Evolutionary conservation across 2,113 vertebrate genomes (phyloP), one percentile per base, ranked within the genome.

Genomic region (Paramormyrops kingsleyae): DNA sequence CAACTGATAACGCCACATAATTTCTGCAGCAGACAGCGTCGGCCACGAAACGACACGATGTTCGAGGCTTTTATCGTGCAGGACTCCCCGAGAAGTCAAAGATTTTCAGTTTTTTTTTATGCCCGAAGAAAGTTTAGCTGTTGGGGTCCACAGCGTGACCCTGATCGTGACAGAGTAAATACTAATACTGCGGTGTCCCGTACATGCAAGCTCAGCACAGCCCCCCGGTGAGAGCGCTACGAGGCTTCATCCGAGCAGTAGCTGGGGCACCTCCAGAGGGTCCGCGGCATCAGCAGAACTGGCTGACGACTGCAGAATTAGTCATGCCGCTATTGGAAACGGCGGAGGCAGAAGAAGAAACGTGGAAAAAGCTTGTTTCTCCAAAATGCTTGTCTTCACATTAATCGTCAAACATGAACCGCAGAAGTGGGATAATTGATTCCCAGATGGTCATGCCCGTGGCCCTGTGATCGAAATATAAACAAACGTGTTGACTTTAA

Each of bases 221-320:
- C 70, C 15, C 88, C 88, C 24, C 77, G 15, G 44, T 31, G 19
- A 74, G 66, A 35, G 39, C 21, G 7, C 21, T 47, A 9, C 0
- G 5, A 12, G 24, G 46, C 21, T 52, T 53, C 47, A 39, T 53
- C 85, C 19, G 1, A 87, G 50, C 47, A 39, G 24, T 8, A 35
- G 47, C 46, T 27, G 47, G 24, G 83, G 21, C 83, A 27, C 70
- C 88, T 66, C 83, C 44, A 53, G 19, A 21, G 53, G 44, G 53
- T 47, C 17, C 88, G 59, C 92, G 35, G 88, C 88, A 92, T 93
- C 90, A 88, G 89, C 90, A 91, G 91, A 80, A 93, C 91, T 92
- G 91, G 93, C 91, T 87, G 88, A 90, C 56, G 90, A 92, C 92
- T 91, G 52, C 89, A 93, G 91, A 89, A 92, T 90, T 91, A 92